A percentile compares a stretch with the other conserved stretches of the same genome.
Conservation (phyloP, 2,888 invertebrate genomes). For the Encarsia formosa region DNA sequence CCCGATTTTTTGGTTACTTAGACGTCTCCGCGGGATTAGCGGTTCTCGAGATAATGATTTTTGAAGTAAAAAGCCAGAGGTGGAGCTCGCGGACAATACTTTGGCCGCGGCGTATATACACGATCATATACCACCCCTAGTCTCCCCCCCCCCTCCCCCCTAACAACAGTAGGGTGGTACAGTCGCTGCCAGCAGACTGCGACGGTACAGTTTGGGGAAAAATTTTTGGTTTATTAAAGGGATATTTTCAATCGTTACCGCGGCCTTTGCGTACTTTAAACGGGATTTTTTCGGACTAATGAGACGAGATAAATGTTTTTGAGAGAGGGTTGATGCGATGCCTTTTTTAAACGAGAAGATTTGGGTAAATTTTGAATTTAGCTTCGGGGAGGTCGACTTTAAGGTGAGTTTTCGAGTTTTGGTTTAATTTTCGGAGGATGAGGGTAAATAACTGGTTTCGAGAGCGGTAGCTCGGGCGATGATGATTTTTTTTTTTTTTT, state of each 20-base stretch:
- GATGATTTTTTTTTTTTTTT: slow-evolving; percentile 7
- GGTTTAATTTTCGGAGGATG: slow-evolving; percentile 24
- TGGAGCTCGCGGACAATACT: slow-evolving; percentile 49
- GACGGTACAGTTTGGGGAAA: slow-evolving; percentile 14
- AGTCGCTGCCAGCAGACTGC: slow-evolving; percentile 44
- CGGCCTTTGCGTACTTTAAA: neutral
- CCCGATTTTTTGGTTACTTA: slow-evolving; percentile 37
- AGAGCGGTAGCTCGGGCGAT: slow-evolving; percentile 1
- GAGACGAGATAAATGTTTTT: neutral
- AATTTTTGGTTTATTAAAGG: slow-evolving; percentile 18
- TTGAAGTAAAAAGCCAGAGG: slow-evolving; percentile 46
- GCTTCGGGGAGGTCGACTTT: slow-evolving; percentile 18
- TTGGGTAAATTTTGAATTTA: neutral
- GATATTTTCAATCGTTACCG: slow-evolving; percentile 5
- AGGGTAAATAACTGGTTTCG: slow-evolving; percentile 20
- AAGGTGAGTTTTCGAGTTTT: slow-evolving; percentile 23
- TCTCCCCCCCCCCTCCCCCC: slow-evolving; percentile 42
- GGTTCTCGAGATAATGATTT: slow-evolving; percentile 34
- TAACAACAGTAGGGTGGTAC: slow-evolving; percentile 52
- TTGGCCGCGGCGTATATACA: slow-evolving; percentile 48
- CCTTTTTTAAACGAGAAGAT: neutral
- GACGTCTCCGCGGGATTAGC: slow-evolving; percentile 15
- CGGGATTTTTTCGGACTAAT: neutral
- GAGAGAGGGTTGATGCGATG: neutral
- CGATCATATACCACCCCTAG: slow-evolving; percentile 53